phyloP scores from a whole-genome alignment of 23 tunicate species.

The Styela clava region DNA sequence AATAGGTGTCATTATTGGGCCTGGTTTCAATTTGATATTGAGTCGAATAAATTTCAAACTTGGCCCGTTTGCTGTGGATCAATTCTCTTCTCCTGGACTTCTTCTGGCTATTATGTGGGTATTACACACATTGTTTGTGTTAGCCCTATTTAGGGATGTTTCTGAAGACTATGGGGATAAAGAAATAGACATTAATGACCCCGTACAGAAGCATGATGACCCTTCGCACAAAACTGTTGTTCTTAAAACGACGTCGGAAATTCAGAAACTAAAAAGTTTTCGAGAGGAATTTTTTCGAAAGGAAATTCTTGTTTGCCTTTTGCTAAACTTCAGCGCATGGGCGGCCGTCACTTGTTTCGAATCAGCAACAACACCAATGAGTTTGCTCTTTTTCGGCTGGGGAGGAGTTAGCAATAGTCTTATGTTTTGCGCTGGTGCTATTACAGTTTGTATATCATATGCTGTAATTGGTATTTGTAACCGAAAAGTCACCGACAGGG shows the following conservation, averaged over 20 bases:
- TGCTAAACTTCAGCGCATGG: conserved; percentile 41
- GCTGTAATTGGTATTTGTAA: not conserved
- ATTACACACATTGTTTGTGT: conserved; percentile 37
- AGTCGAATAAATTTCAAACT: conserved; percentile 53
- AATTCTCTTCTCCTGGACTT: conserved; percentile 58
- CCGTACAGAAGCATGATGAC: not conserved
- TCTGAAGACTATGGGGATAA: not conserved
- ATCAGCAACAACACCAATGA: conserved; percentile 64
- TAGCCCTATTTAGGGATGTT: conserved; percentile 39
- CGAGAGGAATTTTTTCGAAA: conserved; percentile 25
- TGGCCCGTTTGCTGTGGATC: conserved; percentile 52
- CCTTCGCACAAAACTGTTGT: not conserved
- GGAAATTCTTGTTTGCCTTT: conserved; percentile 64
- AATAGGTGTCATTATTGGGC: conserved; percentile 77
- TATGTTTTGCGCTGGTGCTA: conserved; percentile 40
- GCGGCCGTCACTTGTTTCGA: conserved; percentile 60
- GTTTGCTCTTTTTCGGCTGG: conserved; percentile 47
- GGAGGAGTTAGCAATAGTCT: conserved; percentile 48
- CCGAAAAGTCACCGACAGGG: not conserved
- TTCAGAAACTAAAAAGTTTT: conserved; percentile 26
- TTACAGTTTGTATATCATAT: conserved; percentile 15
- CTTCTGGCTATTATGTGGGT: conserved; percentile 73
- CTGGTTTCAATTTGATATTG: conserved; percentile 63
- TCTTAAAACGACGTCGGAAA: not conserved
- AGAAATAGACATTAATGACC: too few relatives aligned